Evolutionary conservation across 2,113 vertebrate species (phyloP).

Genomic region (Urocynchramus pylzowi): DNA sequence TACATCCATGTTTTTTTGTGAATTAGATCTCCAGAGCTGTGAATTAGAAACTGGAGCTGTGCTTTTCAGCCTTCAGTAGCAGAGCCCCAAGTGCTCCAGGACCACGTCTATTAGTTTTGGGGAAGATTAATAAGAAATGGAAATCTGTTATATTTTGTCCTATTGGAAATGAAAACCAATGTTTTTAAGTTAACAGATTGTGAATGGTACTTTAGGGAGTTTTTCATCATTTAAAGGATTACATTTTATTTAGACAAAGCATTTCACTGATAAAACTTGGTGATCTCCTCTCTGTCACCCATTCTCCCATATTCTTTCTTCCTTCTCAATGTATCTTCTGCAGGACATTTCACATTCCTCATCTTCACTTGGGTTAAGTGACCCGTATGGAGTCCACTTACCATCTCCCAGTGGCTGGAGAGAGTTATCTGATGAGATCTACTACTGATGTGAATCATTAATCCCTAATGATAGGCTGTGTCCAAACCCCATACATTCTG

Average conservation of each 20-base stretch:
- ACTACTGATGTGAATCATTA: not conserved
- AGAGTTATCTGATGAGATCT: not conserved
- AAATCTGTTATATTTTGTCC: not conserved
- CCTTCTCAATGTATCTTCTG: not conserved
- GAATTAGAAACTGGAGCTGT: no score
- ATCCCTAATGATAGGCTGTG: not conserved
- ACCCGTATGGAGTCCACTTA: not conserved
- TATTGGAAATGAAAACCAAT: not conserved
- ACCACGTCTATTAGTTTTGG: not conserved
- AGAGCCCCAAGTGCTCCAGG: not conserved
- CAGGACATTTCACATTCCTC: not conserved
- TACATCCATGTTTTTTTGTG: not conserved
- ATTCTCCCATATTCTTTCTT: not conserved
- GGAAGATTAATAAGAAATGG: not conserved
- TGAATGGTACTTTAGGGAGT: not conserved
- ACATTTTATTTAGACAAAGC: not conserved
- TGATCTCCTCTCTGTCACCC: not conserved
- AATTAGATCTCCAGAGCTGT: not conserved
- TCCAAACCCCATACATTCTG: not conserved
- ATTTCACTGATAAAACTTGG: not conserved
- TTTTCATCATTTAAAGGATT: not conserved
- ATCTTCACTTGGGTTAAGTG: not conserved
- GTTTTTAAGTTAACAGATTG: not conserved
- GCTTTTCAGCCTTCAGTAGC: not conserved
- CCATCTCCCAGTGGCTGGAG: not conserved